Base-by-base conservation (phyloP, 2,888 invertebrate species). In the Petrolisthes manimaculis region DNA sequence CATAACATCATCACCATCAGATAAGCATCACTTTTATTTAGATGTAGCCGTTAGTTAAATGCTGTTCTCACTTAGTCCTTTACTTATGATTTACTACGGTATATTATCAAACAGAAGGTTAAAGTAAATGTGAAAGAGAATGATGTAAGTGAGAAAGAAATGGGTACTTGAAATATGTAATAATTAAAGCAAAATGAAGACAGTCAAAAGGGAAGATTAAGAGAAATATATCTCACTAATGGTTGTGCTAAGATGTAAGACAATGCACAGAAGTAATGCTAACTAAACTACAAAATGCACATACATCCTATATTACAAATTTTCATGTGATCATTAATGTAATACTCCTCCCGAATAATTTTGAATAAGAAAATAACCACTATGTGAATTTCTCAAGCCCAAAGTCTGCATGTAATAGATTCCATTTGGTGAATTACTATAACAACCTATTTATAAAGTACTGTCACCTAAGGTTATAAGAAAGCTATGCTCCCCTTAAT, bases 1-100 rank as follows among this genome's bases (percentile, higher is more conserved):
- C 87, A 86, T n/a, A 37, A 86, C 80, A 71, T 74, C 56, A 86
- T 24, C 56, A 24, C 37, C 24, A 75, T 75, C 74, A 83, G 71
- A 37, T 37, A 37, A 37, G 37, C 37, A n/a, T n/a, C 9, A 75
- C 24, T 9, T 75, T n/a, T 14, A 14, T 4, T 9, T 75, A 67
- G 1, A 67, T 67, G n/a, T 67, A 67, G 12, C 12, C n/a, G n/a
- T 67, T 18, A 18, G n/a, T 21, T 71, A 71, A 6, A 71, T 71
- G 2, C 6, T 9, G 8, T n/a, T 24, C 24, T 71, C 14, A 71
- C 1, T 37, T 37, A 37, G 1, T 2, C 2, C 37, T 37, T 37
- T 37, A 37, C 37, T 37, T 37, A 37, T 37, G 2, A 37, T 37
- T 37, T 37, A 37, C 37, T 37, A 37, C 37, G 37, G 37, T 37